Evolutionary conservation across 1,140 invertebrate genomes (phyloP), one percentile per base, ranked within the genome.

Genomic region (Meloidogyne floridensis): DNA sequence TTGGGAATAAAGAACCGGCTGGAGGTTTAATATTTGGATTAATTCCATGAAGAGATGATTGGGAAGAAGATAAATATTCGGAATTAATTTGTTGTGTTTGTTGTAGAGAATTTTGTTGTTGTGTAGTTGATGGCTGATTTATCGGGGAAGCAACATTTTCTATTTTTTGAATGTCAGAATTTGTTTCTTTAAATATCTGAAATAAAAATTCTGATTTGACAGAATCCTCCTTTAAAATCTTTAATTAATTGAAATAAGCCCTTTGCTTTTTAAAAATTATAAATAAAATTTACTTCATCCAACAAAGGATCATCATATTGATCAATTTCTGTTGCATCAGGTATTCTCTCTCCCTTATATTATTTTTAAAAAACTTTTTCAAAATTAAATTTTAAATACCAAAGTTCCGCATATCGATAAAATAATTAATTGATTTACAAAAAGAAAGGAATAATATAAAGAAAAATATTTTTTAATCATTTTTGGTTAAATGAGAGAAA

Each of bases 121-220:
- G 56, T 59, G 4, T 15, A 15, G 4, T 11, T 65, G 13, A 15
- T 15, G 59, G 15, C n/a, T 65, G 59, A n/a, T n/a, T 6, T 65
- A 65, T 65, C n/a, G 56, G 15, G 6, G 59, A 53, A 18, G 65
- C 65, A 47, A 15, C 77, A 42, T 71, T 47, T 42, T 51, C 77
- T 42, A 20, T 53, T 18, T 79, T 72, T 15, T 69, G 77, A 20
- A 65, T 71, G 32, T 71, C 72, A 7, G 77, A 72, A 18, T 79
- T 79, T 65, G 77, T 71, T 47, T 79, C 77, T 69, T 69, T 72
- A 18, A 79, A 79, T 65, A 79, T 79, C 77, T 77, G 47, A 54
- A 42, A 54, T 20, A 5, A 47, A 32, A 10, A 20, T 20, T 53
- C 42, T 15, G 74, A 20, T 75, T 53, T 51, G 3, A 32, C 32